Evolutionary conservation across 2,797 vertebrate genomes (phyloP), one percentile per base, ranked within the genome.

Genomic region (Semotilus atromaculatus): DNA sequence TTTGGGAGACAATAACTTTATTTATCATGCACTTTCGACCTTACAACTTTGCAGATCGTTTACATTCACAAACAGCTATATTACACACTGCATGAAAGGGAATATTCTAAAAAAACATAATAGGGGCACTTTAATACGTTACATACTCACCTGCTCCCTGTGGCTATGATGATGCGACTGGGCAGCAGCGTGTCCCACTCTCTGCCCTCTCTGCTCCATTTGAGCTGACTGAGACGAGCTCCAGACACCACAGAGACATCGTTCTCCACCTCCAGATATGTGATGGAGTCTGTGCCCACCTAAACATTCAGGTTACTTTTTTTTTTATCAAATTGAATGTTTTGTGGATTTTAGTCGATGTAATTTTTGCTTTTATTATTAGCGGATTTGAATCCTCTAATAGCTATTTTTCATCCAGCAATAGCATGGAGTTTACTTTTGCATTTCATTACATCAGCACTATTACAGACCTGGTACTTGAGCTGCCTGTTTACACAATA

Each of bases 221-320:
- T 96, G 82, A 99, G 93, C 91, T 97, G 97, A 90, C 98, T 98
- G 90, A 99, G 90, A 90, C 95, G 97, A 0, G 96, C 95, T 11
- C 97, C 96, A 0, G 95, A 96, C 0, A 96, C 96, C 0, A 94
- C 40, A 0, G 96, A 96, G 85, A 97, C 94, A 85, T 99, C 98
- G 75, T 99, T 99, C 92, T 99, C 98, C 91, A 99, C 97, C 92
- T 99, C 97, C 85, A 99, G 93, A 88, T 97, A 97, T 91, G 98
- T 95, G 0, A 97, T 94, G 0, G 97, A 97, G 85, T 99, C 98
- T 72, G 95, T 96, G 93, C 97, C 97, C 89, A 98, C 92, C 97
- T 98, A 62, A 45, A 84, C 48, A 84, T 13, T 31, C 10, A 23
- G 19, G 31, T 34, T 4, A 3, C 3, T 34, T 34, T 34, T 34